Percentiles rank a stretch among this genome's conserved stretches.
phyloP scores from a whole-genome alignment of 2,113 vertebrate species.

The Isurus oxyrinchus region DNA sequence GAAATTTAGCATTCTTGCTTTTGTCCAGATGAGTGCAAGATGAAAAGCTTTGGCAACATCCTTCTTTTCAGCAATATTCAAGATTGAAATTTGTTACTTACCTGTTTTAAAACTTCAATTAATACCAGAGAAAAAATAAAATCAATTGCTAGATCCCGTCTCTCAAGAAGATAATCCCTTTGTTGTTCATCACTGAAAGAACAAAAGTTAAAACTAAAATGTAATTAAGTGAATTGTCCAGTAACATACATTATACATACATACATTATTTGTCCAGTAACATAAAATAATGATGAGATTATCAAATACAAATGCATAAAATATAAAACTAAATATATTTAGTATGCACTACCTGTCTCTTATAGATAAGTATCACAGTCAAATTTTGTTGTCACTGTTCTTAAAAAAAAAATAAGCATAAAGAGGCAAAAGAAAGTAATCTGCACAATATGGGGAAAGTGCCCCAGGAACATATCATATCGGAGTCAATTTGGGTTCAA shows the following conservation, averaged over 20 bases:
- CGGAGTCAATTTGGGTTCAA: not conserved
- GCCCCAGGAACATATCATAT: conserved; percentile 21
- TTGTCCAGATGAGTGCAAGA: too few species aligned
- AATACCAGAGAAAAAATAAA: conserved; percentile 97
- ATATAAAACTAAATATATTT: too few species aligned
- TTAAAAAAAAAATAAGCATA: not conserved
- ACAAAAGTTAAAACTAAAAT: conserved; percentile 44
- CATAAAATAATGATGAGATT: conserved; percentile 36
- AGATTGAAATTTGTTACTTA: conserved; percentile 48
- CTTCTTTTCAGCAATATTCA: not conserved
- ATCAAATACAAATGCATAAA: not conserved
- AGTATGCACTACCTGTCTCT: not conserved
- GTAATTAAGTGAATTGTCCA: conserved; percentile 23
- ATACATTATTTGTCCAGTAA: conserved; percentile 29
- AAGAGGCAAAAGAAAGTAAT: not conserved
- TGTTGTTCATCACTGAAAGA: conserved; percentile 89
- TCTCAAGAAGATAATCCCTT: conserved; percentile 93
- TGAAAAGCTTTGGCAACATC: too few species aligned
- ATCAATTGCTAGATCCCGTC: conserved; percentile 96
- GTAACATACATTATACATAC: conserved; percentile 38
- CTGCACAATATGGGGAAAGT: not conserved
- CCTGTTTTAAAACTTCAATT: conserved; percentile 98
- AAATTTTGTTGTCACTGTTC: not conserved
- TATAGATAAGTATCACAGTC: not conserved
- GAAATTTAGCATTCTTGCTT: too few species aligned